Conservation (phyloP, 2,113 vertebrate species). For the Misgurnus anguillicaudatus region DNA sequence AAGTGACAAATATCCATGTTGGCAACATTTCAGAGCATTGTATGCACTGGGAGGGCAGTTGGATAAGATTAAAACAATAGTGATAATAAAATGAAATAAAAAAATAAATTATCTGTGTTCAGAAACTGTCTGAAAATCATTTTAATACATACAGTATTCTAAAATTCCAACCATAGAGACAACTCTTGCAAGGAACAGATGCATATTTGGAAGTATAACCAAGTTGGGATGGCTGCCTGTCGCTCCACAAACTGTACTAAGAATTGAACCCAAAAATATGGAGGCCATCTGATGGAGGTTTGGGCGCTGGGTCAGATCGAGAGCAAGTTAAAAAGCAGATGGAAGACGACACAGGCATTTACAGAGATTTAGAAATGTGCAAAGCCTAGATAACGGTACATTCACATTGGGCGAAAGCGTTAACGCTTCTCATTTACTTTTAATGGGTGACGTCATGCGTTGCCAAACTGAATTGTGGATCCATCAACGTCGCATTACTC, state of each 20-base stretch:
- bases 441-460: no score
- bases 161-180: not conserved
- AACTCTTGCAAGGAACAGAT: not conserved
- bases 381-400: conserved; percentile 60
- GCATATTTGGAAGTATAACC: no score
- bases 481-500: no score
- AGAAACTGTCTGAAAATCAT: not conserved
- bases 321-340: not conserved
- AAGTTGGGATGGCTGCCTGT: not conserved
- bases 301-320: not conserved
- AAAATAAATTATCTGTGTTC: no score
- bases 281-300: not conserved
- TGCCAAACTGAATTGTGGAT: no score
- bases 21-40: no score
- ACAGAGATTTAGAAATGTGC: conserved; percentile 67
- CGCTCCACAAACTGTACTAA: not conserved
- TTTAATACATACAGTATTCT: not conserved
- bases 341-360: conserved; percentile 56
- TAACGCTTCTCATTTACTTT: no score
- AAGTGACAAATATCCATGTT: no score
- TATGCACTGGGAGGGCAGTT: no score
- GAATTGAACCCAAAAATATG: not conserved
- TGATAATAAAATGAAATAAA: no score
- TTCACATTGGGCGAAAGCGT: no score
- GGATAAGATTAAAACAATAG: no score